A percentile compares a stretch with the other conserved stretches of the same genome.
These are phyloP conservation scores for Gyrodactylus bullatarudis DNA, from an alignment of 1,140 invertebrate species.

Conservation along the genomic window DNA sequence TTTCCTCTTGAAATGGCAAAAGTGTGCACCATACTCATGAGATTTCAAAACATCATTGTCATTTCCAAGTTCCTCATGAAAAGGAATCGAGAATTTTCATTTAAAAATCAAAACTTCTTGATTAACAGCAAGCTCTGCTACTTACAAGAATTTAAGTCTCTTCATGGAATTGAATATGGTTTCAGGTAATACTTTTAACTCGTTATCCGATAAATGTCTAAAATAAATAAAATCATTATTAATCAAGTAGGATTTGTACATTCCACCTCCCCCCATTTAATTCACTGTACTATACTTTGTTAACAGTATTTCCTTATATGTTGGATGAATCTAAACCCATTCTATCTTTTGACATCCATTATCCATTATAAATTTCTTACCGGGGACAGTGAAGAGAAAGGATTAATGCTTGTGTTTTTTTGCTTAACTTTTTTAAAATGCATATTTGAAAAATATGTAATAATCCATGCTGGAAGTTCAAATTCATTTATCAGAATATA, in stretches of 20 bases:
- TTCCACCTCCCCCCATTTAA: too few species aligned
- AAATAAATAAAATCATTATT: neutral
- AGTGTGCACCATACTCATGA: too few species aligned
- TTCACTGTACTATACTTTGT: too few species aligned
- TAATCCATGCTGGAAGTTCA: too few species aligned
- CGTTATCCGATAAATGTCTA: neutral
- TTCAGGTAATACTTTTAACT: neutral
- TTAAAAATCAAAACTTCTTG: neutral
- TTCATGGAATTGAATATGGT: neutral
- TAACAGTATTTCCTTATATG: too few species aligned
- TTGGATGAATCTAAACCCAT: too few species aligned
- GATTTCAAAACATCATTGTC: too few species aligned
- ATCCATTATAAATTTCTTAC: neutral
- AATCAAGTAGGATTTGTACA: neutral
- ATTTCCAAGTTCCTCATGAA: too few species aligned
- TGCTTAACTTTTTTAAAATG: too few species aligned
- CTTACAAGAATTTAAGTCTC: neutral
- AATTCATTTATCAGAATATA: too few species aligned
- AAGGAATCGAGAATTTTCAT: neutral
- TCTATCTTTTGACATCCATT: neutral
- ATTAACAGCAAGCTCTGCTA: neutral
- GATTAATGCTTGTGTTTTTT: too few species aligned
- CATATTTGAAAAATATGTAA: too few species aligned
- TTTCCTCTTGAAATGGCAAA: neutral
- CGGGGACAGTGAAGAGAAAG: neutral